These are phyloP conservation scores for Brachyhypopomus occidentalis DNA, from an alignment of 2,113 vertebrate genomes.

Conservation along the genomic window DNA sequence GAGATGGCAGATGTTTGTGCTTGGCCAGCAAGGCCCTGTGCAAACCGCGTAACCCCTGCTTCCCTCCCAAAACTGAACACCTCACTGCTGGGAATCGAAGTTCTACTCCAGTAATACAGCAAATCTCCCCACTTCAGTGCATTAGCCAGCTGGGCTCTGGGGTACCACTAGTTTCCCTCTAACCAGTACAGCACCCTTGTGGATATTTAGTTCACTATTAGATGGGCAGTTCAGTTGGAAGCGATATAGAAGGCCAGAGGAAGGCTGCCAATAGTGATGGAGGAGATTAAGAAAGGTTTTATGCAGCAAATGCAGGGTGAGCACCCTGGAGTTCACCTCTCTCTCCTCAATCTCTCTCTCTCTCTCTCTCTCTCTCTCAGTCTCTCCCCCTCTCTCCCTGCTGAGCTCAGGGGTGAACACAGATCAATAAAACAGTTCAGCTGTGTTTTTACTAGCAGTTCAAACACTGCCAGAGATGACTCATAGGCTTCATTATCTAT, in stretches of 20 bases:
- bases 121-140: no score
- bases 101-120: no score
- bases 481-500: constrained; percentile 44
- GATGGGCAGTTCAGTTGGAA: not conserved
- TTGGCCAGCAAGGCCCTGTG: no score
- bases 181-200: no score
- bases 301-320: constrained; percentile 16
- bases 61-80: no score
- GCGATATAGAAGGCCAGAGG: not conserved
- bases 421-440: constrained; percentile 44
- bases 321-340: constrained; percentile 1
- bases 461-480: constrained; percentile 49
- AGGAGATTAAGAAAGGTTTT: constrained; percentile 15
- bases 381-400: not conserved
- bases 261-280: constrained; percentile 9
- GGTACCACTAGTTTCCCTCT: no score
- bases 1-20: no score
- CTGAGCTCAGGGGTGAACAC: constrained; percentile 7
- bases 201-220: not conserved
- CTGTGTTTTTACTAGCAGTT: constrained; percentile 45
- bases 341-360: not conserved
- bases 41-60: no score
- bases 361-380: not conserved
- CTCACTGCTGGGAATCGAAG: no score
- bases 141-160: no score